Evolutionary conservation across 1,140 invertebrate species (phyloP).

Genomic region (Melitaea cinxia): DNA sequence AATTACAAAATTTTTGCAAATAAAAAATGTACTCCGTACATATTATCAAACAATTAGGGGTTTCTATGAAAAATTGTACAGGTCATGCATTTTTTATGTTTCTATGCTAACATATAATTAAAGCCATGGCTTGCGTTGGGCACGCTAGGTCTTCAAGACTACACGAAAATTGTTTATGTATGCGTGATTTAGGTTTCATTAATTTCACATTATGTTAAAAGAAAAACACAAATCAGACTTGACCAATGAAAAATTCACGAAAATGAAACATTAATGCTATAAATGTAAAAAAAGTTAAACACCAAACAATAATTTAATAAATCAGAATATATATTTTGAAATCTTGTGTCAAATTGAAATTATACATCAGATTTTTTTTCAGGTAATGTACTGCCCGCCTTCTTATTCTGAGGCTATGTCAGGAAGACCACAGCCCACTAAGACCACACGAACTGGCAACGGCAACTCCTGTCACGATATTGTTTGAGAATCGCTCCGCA

Average conservation of each 20-base stretch:
- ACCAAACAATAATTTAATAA: no score
- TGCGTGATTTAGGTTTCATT: neutral
- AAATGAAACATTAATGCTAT: no score
- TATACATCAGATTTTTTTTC: slow-evolving; percentile 27
- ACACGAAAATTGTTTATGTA: neutral
- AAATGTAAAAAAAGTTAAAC: no score
- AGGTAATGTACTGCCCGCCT: slow-evolving; percentile 76
- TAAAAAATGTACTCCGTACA: no score
- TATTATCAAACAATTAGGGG: no score
- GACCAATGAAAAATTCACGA: neutral
- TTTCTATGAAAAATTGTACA: no score
- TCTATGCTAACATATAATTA: neutral
- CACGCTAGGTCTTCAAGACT: neutral
- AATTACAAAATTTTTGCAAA: no score
- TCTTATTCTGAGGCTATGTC: slow-evolving; percentile 62
- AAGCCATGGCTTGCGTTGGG: neutral
- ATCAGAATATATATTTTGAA: no score
- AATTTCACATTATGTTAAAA: neutral
- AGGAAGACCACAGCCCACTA: slow-evolving; percentile 67
- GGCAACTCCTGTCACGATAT: slow-evolving; percentile 77
- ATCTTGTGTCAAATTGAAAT: no score
- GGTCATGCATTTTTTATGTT: no score
- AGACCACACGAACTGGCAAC: slow-evolving; percentile 73
- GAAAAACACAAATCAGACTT: neutral
- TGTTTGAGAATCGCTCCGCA: slow-evolving; percentile 77